These are phyloP conservation scores for Acanthosepion lycidas DNA, from an alignment of 2,888 invertebrate genomes.

Conservation along the genomic window DNA sequence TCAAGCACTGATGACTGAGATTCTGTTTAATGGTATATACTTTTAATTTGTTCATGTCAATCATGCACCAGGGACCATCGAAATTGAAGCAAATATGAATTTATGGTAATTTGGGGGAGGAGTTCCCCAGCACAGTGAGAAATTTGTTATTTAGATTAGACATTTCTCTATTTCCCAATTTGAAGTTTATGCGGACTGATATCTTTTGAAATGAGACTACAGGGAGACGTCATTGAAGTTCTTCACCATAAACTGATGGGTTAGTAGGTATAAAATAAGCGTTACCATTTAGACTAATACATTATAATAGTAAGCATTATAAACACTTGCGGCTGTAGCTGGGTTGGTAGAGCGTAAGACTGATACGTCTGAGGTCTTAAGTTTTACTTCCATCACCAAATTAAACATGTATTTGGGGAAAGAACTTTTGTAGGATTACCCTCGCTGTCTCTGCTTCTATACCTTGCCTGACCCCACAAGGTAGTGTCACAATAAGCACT, in stretches of 20 bases:
- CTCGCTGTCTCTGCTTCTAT: no score
- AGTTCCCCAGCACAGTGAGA: neutral
- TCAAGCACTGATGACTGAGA: neutral
- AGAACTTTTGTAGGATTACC: no score
- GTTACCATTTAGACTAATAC: neutral
- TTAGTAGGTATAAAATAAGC: neutral
- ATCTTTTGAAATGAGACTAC: neutral
- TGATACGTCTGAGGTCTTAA: no score
- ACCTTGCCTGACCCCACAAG: no score
- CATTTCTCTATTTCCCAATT: neutral
- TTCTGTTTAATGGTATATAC: neutral
- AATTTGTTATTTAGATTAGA: neutral
- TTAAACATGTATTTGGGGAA: no score
- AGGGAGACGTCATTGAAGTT: neutral
- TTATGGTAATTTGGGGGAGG: neutral
- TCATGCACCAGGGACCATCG: neutral
- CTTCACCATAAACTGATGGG: neutral
- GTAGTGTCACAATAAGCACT: no score
- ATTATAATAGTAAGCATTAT: no score
- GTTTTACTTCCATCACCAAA: no score
- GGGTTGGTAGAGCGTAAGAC: no score
- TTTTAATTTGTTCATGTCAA: neutral
- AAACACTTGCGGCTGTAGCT: no score
- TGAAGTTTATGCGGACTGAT: neutral
- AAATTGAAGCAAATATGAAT: neutral